Evolutionary conservation across 2,113 vertebrate genomes (phyloP).

Genomic region (Carollia perspicillata): DNA sequence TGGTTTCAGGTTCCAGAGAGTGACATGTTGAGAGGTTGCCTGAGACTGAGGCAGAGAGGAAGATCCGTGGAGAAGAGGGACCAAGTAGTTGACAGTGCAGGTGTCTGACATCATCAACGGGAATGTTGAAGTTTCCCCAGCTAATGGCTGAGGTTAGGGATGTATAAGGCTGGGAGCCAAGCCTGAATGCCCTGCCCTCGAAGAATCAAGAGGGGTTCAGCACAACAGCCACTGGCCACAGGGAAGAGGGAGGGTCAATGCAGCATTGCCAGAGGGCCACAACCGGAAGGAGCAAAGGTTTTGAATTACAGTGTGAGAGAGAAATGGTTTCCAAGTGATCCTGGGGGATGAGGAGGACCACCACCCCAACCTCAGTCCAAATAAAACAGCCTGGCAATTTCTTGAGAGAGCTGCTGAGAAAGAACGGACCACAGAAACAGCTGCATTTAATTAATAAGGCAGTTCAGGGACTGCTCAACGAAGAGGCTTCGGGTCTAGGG

Average conservation of each 20-base stretch:
- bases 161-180: background rate
- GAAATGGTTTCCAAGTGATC: background rate
- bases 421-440: background rate
- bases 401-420: background rate
- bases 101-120: background rate
- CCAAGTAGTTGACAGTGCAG: background rate
- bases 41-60: background rate
- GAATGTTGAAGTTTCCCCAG: background rate
- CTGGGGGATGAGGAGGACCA: background rate
- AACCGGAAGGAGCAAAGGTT: background rate
- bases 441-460: background rate
- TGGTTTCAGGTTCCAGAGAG: background rate
- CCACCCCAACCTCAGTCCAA: background rate
- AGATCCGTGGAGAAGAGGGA: background rate
- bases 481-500: background rate
- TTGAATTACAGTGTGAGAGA: background rate
- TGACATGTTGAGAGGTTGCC: too few relatives aligned
- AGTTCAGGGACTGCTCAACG: background rate
- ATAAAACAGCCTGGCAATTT: background rate
- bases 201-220: background rate
- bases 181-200: too few relatives aligned
- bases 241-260: background rate
- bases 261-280: background rate
- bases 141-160: background rate
- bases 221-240: background rate